Conservation (phyloP, 2,113 vertebrate genomes). For the Struthio camelus region DNA sequence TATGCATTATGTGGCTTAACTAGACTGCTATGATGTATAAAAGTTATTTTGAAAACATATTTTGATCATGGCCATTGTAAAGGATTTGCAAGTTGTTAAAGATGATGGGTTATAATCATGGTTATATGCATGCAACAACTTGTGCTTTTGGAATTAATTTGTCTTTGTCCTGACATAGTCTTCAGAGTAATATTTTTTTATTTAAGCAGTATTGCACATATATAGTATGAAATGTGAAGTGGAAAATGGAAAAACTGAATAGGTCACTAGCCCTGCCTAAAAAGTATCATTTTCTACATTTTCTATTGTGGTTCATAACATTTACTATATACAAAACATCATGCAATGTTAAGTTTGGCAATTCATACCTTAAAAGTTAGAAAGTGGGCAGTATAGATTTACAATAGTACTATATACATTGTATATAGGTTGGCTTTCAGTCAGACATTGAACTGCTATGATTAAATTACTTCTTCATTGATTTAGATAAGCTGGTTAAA, state of each 20-base stretch:
- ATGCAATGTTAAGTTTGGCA: background rate
- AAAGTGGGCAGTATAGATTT: background rate
- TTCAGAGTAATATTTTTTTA: background rate
- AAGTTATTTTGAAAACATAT: background rate
- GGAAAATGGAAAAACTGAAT: background rate
- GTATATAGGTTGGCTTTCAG: background rate
- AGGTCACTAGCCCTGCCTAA: accelerated
- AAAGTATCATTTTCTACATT: background rate
- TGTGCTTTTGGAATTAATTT: background rate
- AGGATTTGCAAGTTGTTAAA: background rate
- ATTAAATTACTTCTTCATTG: background rate
- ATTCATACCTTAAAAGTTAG: background rate
- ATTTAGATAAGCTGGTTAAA: background rate
- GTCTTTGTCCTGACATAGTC: background rate
- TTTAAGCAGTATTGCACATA: background rate
- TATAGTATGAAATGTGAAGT: background rate
- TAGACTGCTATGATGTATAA: background rate
- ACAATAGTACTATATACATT: background rate
- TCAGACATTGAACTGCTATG: background rate
- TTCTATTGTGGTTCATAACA: background rate
- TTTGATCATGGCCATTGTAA: background rate
- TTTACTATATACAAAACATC: background rate
- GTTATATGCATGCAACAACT: background rate
- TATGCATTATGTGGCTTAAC: background rate
- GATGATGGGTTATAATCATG: background rate